phyloP scores from a whole-genome alignment of 2,113 vertebrate species.

The Heliornis fulica region DNA sequence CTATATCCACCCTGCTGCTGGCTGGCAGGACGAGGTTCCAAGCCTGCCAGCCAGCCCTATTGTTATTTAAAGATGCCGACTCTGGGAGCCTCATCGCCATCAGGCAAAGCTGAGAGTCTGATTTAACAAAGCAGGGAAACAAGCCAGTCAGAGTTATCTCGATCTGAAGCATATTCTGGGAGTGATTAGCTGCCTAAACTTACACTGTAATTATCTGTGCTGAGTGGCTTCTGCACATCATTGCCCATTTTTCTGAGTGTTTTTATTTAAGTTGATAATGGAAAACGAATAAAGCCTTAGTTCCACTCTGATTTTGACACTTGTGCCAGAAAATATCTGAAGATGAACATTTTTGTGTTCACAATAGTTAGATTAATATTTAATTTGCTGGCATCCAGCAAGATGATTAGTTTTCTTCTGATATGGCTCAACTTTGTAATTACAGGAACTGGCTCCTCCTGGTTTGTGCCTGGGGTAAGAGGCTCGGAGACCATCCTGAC shows the following conservation, averaged over 20 bases:
- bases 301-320: constrained; percentile 43
- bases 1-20: background rate
- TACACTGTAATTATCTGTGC: constrained; percentile 40
- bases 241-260: constrained; percentile 49
- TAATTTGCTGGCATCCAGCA: constrained; percentile 46
- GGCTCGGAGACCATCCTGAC: background rate
- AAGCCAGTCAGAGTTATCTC: constrained; percentile 29
- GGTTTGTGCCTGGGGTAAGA: background rate
- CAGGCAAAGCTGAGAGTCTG: background rate
- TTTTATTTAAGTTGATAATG: constrained; percentile 60
- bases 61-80: background rate
- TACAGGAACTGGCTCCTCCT: background rate
- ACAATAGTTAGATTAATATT: constrained; percentile 40
- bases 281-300: constrained; percentile 42
- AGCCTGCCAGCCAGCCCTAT: background rate
- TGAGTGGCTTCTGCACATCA: constrained; percentile 51
- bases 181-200: constrained; percentile 58
- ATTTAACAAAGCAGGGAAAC: constrained; percentile 37
- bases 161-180: constrained; percentile 28
- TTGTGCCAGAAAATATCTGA: constrained; percentile 38
- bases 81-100: background rate
- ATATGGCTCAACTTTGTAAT: constrained; percentile 14
- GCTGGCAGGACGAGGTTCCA: background rate
- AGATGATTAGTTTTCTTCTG: constrained; percentile 41
- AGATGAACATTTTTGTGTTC: constrained; percentile 47